phyloP scores from a whole-genome alignment of 2,888 invertebrate species.

The Chironomus tentans region DNA sequence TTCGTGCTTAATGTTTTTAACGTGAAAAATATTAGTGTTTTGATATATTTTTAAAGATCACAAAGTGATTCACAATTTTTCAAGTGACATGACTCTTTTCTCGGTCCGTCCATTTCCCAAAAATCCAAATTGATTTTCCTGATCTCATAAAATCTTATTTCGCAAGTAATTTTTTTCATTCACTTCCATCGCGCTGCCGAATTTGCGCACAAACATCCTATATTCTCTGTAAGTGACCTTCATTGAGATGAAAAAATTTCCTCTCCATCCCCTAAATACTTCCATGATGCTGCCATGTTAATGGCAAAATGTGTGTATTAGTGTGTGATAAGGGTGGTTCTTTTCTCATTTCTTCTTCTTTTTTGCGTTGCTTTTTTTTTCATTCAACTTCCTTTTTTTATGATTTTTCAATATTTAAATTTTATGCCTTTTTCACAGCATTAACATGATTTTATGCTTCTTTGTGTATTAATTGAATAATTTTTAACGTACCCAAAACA shows the following conservation, averaged over 20 bases:
- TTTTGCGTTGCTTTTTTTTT: neutral
- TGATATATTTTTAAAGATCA: neutral
- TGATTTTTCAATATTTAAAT: neutral
- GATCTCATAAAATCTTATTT: neutral
- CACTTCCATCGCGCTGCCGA: neutral
- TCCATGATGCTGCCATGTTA: neutral
- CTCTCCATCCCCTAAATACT: neutral
- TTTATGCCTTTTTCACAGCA: neutral
- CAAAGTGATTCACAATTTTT: neutral
- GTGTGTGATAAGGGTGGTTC: neutral
- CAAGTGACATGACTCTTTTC: neutral
- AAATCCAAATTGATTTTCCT: neutral
- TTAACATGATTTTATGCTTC: neutral
- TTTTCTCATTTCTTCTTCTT: neutral
- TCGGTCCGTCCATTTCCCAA: neutral
- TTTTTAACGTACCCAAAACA: conserved; percentile 37
- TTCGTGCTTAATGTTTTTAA: neutral
- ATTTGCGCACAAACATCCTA: neutral
- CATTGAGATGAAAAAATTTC: neutral
- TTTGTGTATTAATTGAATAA: neutral
- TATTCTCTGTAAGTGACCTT: neutral
- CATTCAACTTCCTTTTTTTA: neutral
- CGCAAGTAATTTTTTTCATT: neutral
- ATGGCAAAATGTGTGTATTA: neutral
- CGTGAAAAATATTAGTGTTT: neutral